Conservation (phyloP, 2,888 invertebrate species). For the Synergus itoensis region DNA sequence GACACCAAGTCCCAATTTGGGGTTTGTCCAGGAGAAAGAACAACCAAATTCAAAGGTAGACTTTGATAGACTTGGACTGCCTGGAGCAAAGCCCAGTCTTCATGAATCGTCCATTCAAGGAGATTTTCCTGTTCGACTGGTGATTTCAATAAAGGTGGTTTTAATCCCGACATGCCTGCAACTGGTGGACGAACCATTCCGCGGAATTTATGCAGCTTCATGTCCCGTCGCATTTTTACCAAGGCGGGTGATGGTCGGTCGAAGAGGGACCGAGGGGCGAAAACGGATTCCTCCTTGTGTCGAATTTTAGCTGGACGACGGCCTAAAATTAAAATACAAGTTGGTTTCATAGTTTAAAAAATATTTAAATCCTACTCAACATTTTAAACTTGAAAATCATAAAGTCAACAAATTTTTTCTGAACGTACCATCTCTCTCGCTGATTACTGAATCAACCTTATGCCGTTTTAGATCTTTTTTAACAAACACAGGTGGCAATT, state of each 20-base stretch:
- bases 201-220: slow-evolving; percentile 86
- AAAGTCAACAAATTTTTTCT: background rate
- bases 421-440: slow-evolving; percentile 77
- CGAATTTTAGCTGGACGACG: slow-evolving; percentile 82
- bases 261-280: slow-evolving; percentile 89
- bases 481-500: slow-evolving; percentile 88
- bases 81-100: slow-evolving; percentile 93
- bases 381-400: background rate
- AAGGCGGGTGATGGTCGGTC: slow-evolving; percentile 88
- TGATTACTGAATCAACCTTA: slow-evolving; percentile 83
- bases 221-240: slow-evolving; percentile 87
- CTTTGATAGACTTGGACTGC: slow-evolving; percentile 87
- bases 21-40: slow-evolving; percentile 89
- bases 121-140: slow-evolving; percentile 82
- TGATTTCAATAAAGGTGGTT: slow-evolving; percentile 79
- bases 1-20: slow-evolving; percentile 98
- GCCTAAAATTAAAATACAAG: slow-evolving; percentile 63
- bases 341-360: background rate
- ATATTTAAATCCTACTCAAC: background rate
- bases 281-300: slow-evolving; percentile 86
- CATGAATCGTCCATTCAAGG: slow-evolving; percentile 94
- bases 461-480: slow-evolving; percentile 88
- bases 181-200: slow-evolving; percentile 80
- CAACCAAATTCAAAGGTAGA: slow-evolving; percentile 86
- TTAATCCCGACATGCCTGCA: slow-evolving; percentile 78